These are phyloP conservation scores for Cnemophilus loriae DNA, from an alignment of 2,113 vertebrate species.

Conservation along the genomic window DNA sequence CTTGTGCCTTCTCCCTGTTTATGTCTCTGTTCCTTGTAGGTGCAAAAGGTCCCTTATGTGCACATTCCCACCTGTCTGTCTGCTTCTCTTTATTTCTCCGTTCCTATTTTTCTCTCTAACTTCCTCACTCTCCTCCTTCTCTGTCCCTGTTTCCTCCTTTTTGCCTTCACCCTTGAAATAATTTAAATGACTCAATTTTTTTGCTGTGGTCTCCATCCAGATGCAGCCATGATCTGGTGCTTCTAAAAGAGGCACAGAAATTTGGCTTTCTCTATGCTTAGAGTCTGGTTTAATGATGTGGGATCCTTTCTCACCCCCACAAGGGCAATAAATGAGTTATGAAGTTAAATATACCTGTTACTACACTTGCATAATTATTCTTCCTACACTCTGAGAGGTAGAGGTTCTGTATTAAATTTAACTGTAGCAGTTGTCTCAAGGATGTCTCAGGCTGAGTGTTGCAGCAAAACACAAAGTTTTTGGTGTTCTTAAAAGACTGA, in stretches of 20 bases:
- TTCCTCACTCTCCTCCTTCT: background rate
- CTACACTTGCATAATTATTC: background rate
- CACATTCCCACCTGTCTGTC: background rate
- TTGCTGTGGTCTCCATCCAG: background rate
- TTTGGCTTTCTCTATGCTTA: background rate
- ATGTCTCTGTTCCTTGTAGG: background rate
- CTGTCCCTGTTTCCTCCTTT: background rate
- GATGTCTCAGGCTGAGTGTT: background rate
- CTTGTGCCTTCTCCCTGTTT: background rate
- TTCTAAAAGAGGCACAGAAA: background rate
- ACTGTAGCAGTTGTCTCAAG: background rate
- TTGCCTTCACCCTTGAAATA: background rate
- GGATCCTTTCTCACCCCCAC: background rate
- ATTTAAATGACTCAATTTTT: background rate
- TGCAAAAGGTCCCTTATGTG: background rate
- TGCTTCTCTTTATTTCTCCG: background rate
- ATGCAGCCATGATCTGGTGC: background rate
- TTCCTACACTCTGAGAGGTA: background rate
- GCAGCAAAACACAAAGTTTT: background rate
- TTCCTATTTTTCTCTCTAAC: background rate
- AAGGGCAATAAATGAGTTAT: background rate
- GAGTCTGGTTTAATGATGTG: background rate
- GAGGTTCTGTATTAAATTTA: background rate
- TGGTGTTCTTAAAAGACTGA: background rate
- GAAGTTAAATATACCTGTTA: conserved; percentile 13